Base-by-base conservation (phyloP, 2,113 vertebrate genomes). In the Petrocephalus microphthalmus region DNA sequence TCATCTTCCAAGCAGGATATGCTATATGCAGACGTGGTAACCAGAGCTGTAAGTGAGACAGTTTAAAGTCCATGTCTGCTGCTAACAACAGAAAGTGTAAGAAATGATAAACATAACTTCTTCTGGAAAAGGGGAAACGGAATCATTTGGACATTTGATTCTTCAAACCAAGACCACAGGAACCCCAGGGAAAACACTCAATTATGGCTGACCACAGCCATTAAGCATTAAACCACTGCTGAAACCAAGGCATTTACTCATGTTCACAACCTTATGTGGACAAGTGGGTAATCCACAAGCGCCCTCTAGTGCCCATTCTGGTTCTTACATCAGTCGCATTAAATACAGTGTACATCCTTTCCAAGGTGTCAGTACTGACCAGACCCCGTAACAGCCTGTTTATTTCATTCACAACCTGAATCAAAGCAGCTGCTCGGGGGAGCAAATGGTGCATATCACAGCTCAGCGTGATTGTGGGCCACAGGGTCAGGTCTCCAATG, bases 171-270 rank as follows among this genome's bases (percentile, higher is more conserved):
- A 86, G 37, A 86, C 85, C 85, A 60, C 85, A 57, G 78, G 5
- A 86, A 90, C 87, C 89, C 89, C 89, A 90, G 88, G 3, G 90
- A 92, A 89, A 88, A 90, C 90, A 89, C 64, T 91, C 91, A 90
- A 93, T 90, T 87, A 89, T 89, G 81, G 91, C 42, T 92, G 87
- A 90, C 92, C 89, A 60, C 88, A 92, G 71, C 78, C 57, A 87
- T 91, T 90, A 71, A 84, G 64, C 87, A 89, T 82, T 88, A 94
- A 94, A 92, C 89, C 93, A 90, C 91, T 4, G 90, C 90, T 90
- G 51, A 92, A 92, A 91, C 88, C 74, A 17, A 90, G 87, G 89
- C 45, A 88, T 85, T 83, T 87, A 88, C 81, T 87, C 88, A 83
- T 90, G 87, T 85, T 89, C 53, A 56, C n/a, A 81, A 87, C 49